Conservation (phyloP, 1,140 invertebrate genomes). For the Caerostris darwini region DNA sequence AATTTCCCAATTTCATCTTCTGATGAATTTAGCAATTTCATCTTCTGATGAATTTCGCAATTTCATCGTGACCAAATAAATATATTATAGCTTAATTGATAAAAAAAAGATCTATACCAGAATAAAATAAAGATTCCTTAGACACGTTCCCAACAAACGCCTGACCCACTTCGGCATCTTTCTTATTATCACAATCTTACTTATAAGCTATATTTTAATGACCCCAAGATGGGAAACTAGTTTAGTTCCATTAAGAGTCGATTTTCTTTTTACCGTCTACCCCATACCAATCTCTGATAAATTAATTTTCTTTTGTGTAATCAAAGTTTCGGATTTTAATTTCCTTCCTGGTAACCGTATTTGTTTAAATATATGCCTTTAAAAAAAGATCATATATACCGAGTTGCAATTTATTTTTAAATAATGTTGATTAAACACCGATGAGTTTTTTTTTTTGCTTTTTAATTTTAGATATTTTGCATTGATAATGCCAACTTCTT, state of each 20-base stretch:
- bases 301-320: constrained; percentile 19
- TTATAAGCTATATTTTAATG: constrained; percentile 22
- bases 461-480: too few relatives aligned
- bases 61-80: background rate
- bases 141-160: background rate
- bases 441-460: too few relatives aligned
- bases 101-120: background rate
- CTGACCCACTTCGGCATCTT: background rate
- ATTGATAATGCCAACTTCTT: too few relatives aligned
- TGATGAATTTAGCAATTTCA: background rate
- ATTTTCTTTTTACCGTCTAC: background rate
- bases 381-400: too few relatives aligned
- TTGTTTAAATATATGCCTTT: background rate
- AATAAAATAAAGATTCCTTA: background rate
- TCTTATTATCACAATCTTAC: background rate
- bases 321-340: background rate
- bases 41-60: background rate
- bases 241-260: background rate
- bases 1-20: too few relatives aligned
- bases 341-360: background rate
- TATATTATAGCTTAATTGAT: background rate
- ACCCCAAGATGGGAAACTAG: background rate
- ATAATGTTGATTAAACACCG: too few relatives aligned
- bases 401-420: too few relatives aligned
- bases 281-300: constrained; percentile 1